phyloP scores from a whole-genome alignment of 2,888 invertebrate species.

The Pristionchus japonicus region DNA sequence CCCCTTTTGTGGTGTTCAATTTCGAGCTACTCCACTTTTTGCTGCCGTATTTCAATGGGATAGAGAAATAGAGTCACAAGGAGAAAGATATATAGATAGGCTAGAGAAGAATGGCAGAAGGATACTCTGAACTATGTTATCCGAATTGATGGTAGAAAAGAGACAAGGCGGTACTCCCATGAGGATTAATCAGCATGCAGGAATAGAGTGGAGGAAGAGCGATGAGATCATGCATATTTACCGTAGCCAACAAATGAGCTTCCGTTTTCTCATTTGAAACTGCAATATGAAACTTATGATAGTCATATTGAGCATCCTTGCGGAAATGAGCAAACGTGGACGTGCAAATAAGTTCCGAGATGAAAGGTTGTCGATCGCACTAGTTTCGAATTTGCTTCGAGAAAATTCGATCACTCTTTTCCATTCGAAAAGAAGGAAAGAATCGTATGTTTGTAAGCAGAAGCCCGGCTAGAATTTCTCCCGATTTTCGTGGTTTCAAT shows the following conservation, averaged over 20 bases:
- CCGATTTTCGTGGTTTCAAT: slow-evolving; percentile 30
- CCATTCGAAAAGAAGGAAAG: neutral
- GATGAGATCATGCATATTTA: neutral
- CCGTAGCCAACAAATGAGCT: neutral
- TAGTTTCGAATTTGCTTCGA: neutral
- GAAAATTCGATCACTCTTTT: neutral
- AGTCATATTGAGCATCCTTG: neutral
- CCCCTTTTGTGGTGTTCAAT: slow-evolving; percentile 15
- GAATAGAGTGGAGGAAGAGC: neutral
- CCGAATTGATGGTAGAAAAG: neutral
- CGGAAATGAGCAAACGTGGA: neutral
- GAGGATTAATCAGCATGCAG: neutral
- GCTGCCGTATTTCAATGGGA: neutral
- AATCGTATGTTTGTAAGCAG: slow-evolving; percentile 23
- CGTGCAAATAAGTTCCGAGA: slow-evolving; percentile 16
- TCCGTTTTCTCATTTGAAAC: neutral
- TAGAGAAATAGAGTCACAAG: neutral
- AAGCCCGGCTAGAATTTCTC: slow-evolving; percentile 19
- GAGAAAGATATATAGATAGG: neutral
- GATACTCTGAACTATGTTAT: neutral
- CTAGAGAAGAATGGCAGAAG: neutral
- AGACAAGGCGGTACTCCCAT: neutral
- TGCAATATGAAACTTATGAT: slow-evolving; percentile 12
- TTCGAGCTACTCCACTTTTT: slow-evolving; percentile 23
- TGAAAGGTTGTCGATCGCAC: neutral